Conservation (phyloP, 92 coral and sea anemone species). For the Palythoa grandis region DNA sequence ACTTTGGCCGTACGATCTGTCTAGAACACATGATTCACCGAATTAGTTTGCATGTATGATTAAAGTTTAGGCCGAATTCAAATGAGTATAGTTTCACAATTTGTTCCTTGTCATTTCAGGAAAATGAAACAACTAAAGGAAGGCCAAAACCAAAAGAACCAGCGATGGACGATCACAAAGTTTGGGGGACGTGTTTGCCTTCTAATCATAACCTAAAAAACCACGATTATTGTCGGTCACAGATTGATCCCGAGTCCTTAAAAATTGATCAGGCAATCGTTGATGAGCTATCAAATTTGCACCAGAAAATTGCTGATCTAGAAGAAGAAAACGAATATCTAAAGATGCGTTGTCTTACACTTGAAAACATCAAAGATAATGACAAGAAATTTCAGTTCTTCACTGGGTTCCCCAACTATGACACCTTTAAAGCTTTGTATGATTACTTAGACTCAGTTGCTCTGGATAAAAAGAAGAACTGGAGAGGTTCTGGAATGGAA, state of each 20-base stretch:
- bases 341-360: constrained; percentile 34
- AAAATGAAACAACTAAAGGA: constrained; percentile 36
- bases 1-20: background rate
- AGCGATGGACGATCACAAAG: constrained; percentile 51
- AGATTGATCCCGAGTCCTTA: constrained; percentile 46
- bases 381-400: constrained; percentile 50
- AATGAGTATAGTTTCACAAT: constrained; percentile 11
- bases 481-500: constrained; percentile 58
- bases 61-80: constrained; percentile 6
- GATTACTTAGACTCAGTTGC: constrained; percentile 51
- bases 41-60: background rate
- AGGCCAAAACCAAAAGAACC: constrained; percentile 32
- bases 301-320: constrained; percentile 46
- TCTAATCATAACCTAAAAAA: constrained; percentile 38
- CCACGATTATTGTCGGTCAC: constrained; percentile 52
- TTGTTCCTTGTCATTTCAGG: constrained; percentile 36
- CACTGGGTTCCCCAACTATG: constrained; percentile 63
- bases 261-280: constrained; percentile 39
- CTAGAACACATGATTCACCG: constrained; percentile 24
- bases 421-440: constrained; percentile 45
- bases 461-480: constrained; percentile 50
- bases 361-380: constrained; percentile 41
- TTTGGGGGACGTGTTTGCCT: constrained; percentile 54
- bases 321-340: constrained; percentile 55
- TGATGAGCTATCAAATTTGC: constrained; percentile 44